Conservation (phyloP, 2,797 vertebrate genomes). For the Enteromius afrohamiltoni region DNA sequence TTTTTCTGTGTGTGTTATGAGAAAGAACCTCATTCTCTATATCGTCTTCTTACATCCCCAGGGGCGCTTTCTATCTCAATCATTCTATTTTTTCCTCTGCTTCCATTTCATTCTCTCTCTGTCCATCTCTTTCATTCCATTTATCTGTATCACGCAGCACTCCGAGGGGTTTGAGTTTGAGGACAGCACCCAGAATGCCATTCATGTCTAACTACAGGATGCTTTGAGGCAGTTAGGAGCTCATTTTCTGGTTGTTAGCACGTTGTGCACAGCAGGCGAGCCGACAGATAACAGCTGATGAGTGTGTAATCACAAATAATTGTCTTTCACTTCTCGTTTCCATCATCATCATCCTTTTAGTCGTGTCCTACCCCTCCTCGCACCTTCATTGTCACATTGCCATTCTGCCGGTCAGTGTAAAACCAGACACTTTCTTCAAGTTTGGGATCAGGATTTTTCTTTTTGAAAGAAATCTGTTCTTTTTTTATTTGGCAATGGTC, state of each 20-base stretch:
- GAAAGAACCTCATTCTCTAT: constrained; percentile 10
- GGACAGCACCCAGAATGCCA: constrained; percentile 76
- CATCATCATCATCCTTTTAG: constrained; percentile 83
- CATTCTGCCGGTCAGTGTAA: not conserved
- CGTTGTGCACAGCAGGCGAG: constrained; percentile 85
- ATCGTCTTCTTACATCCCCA: not conserved
- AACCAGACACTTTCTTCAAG: not conserved
- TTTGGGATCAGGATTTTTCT: not conserved
- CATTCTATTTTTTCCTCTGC: not conserved
- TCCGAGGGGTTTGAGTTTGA: constrained; percentile 61
- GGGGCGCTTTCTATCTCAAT: not conserved
- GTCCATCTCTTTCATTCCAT: constrained; percentile 68
- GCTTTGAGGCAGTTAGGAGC: constrained; percentile 98
- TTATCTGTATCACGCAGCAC: constrained; percentile 68
- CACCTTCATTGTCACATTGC: constrained; percentile 34
- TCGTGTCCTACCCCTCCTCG: constrained; percentile 65
- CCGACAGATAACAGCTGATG: constrained; percentile 92
- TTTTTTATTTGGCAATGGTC: constrained; percentile 1
- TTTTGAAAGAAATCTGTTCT: not conserved
- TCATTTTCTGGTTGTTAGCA: constrained; percentile 99
- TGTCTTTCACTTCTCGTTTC: constrained; percentile 99
- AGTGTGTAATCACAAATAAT: constrained; percentile 99
- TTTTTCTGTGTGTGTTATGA: constrained; percentile 1
- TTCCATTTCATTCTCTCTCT: not conserved
- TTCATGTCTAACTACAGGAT: constrained; percentile 68